Evolutionary conservation across 2,113 vertebrate species (phyloP), one percentile per base, ranked within the genome.

Genomic region (Regulus satrapa): DNA sequence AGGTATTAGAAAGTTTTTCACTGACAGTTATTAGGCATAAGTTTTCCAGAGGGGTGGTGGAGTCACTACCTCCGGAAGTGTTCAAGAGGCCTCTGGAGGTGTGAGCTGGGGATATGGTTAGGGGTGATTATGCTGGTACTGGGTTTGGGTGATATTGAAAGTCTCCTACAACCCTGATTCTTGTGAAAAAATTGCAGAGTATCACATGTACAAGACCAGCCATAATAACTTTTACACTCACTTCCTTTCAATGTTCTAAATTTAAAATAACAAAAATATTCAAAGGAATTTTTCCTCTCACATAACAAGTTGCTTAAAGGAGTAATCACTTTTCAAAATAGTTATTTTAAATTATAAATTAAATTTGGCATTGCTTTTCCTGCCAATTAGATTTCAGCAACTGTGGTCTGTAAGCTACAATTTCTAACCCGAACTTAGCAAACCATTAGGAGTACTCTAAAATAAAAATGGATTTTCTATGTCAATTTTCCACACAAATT

Each of bases 181-280:
- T 20, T 31, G 9, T 51, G 14, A 45, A 94, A 96, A 93, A 14
- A 28, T 88, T 88, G 55, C 49, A 76, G 75, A 91, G 63, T 63
- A 85, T 62, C n/a, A 67, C 48, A 31, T 49, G 66, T 71, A 87
- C 4, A 28, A 92, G 55, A 87, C 52, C 55, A 76, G 38, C 24
- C 28, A 45, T 91, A 56, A 55, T 63, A 92, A 73, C 34, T 90
- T 78, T 64, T 96, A 66, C 1, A 24, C 7, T 85, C 28, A 49
- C 14, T 56, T 85, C 28, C 90, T 95, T 87, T 90, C 89, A 87
- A 62, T 92, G 34, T 34, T 97, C 71, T 90, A 94, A 96, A 92
- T 85, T 97, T 97, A 72, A 95, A 95, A 93, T 84, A 95, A 81
- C 64, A 97, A 95, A 95, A 82, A 40, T 77, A 3, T 24, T 89